phyloP scores from a whole-genome alignment of 2,113 vertebrate genomes.

The Carassius carassius region DNA sequence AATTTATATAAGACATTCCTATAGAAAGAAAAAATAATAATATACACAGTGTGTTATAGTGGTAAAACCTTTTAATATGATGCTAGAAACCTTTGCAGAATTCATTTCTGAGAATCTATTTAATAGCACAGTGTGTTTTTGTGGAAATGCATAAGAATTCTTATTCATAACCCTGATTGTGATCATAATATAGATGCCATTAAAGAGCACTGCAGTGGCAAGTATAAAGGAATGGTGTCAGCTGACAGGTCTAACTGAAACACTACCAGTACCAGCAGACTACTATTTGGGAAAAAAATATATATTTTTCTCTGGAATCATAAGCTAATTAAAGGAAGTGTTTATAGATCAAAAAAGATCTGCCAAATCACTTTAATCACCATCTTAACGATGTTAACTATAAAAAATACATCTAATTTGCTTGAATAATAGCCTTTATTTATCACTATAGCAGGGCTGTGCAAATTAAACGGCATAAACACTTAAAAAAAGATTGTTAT shows the following conservation, averaged over 20 bases:
- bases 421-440: constrained; percentile 57
- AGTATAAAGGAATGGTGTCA: not conserved
- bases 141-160: not conserved
- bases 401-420: constrained; percentile 50
- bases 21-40: not conserved
- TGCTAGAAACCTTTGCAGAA: not conserved
- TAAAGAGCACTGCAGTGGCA: not conserved
- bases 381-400: constrained; percentile 1
- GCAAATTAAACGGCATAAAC: constrained; percentile 66
- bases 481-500: constrained; percentile 62
- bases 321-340: not conserved
- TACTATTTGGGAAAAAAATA: not conserved
- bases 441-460: constrained; percentile 51
- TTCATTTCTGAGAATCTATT: not conserved
- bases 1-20: not conserved
- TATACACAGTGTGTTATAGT: not conserved
- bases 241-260: not conserved
- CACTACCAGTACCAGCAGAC: not conserved
- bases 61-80: not conserved
- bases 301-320: not conserved
- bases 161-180: not conserved
- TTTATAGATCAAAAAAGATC: not conserved
- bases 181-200: not conserved
- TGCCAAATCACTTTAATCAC: constrained; percentile 10
- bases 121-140: not conserved